Evolutionary conservation across 2,797 vertebrate species (phyloP).

Genomic region (Brachyalestes nurse): DNA sequence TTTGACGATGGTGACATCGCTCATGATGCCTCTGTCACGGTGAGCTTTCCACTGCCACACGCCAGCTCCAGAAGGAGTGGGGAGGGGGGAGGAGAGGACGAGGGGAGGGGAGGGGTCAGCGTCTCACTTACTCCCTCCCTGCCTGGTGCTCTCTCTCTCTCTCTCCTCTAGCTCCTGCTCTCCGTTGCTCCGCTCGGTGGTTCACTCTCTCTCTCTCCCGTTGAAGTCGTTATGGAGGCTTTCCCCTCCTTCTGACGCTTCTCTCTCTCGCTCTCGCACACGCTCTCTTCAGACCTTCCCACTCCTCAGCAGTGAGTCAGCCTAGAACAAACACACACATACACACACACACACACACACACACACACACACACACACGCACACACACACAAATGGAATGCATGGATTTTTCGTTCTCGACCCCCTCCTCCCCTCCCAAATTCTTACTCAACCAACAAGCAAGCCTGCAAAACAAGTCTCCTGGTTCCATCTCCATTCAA

Average conservation of each 20-base stretch:
- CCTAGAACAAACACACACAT: slow-evolving; percentile 79
- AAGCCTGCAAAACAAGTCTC: slow-evolving; percentile 66
- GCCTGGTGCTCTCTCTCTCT: slow-evolving; percentile 68
- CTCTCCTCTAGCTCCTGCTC: slow-evolving; percentile 66
- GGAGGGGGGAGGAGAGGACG: slow-evolving; percentile 64
- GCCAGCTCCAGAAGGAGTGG: slow-evolving; percentile 80
- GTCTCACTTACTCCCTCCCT: slow-evolving; percentile 75
- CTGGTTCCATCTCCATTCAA: slow-evolving; percentile 18
- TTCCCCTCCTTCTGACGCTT: slow-evolving; percentile 66
- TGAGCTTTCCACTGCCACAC: slow-evolving; percentile 84
- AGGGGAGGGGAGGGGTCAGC: slow-evolving; percentile 72
- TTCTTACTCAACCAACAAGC: slow-evolving; percentile 76
- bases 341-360: slow-evolving; percentile 67
- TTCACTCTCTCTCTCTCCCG: slow-evolving; percentile 64
- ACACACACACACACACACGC: slow-evolving; percentile 68
- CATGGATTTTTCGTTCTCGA: slow-evolving; percentile 66
- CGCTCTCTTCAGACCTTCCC: slow-evolving; percentile 83
- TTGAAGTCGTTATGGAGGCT: slow-evolving; percentile 75
- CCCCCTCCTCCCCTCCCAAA: slow-evolving; percentile 61
- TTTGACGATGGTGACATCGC: slow-evolving; percentile 99
- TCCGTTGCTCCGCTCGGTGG: slow-evolving; percentile 67
- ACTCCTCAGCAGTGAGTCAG: slow-evolving; percentile 92
- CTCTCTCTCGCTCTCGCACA: slow-evolving; percentile 80
- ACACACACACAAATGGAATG: slow-evolving; percentile 74
- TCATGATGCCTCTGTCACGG: slow-evolving; percentile 94